Conservation (phyloP, 2,797 vertebrate genomes). For the Crocodylus rhombifer region DNA sequence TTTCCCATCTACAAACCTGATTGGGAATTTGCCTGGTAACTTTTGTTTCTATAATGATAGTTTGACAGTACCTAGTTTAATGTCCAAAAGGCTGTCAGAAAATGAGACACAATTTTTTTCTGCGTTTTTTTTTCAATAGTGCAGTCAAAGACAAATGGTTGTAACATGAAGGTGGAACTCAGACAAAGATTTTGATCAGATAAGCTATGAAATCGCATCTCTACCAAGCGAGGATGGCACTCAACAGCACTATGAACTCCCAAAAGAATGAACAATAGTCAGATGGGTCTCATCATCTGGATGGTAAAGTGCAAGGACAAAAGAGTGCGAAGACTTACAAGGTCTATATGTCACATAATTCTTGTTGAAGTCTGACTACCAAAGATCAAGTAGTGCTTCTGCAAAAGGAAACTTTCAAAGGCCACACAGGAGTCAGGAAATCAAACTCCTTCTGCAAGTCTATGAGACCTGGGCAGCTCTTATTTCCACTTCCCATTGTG, state of each 20-base stretch:
- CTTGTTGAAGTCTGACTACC: background rate
- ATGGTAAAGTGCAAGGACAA: background rate
- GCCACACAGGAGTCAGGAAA: background rate
- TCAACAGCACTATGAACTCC: background rate
- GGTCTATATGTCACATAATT: background rate
- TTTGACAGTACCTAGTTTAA: background rate
- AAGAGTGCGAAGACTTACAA: background rate
- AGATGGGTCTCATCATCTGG: background rate
- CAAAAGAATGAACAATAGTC: background rate
- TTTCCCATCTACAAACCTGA: background rate
- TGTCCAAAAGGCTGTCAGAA: background rate
- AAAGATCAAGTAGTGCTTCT: background rate
- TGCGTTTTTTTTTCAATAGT: background rate
- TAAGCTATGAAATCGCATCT: conserved; percentile 3
- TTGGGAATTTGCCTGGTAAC: background rate
- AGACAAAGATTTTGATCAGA: background rate
- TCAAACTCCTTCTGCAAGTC: background rate
- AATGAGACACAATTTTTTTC: background rate
- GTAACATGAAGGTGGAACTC: background rate
- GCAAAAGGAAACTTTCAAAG: background rate
- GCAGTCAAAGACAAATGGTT: background rate
- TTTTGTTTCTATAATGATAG: background rate
- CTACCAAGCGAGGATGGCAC: background rate
- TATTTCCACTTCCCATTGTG: background rate
- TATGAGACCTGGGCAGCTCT: background rate